A percentile compares a stretch with the other conserved stretches of the same genome.
Conservation (phyloP, 2,888 invertebrate genomes). For the Macropis europaea region DNA sequence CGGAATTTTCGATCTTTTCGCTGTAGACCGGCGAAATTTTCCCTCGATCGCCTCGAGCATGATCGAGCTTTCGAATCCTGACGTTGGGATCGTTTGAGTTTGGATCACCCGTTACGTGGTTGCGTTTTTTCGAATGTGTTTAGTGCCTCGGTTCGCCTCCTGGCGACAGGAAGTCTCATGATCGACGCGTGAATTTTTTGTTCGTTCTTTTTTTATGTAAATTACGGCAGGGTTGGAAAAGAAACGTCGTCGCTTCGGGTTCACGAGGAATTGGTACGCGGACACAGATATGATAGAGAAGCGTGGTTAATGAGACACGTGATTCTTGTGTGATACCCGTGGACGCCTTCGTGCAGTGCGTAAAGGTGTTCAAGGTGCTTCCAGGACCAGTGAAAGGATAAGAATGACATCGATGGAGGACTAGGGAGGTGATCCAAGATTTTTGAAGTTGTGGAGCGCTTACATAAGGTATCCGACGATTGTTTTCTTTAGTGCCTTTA, state of each 20-base stretch:
- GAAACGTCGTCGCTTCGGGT: background rate
- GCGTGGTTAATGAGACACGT: constrained; percentile 29
- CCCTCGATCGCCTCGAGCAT: background rate
- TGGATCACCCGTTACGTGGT: too few species aligned
- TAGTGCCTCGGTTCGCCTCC: too few species aligned
- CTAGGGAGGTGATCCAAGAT: constrained; percentile 14
- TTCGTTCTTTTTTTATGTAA: background rate
- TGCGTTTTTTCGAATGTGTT: too few species aligned
- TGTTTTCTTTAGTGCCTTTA: background rate
- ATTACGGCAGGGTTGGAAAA: background rate
- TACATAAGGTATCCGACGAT: constrained; percentile 13
- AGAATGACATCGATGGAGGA: constrained; percentile 17
- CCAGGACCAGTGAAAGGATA: constrained; percentile 28
- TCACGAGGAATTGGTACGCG: background rate
- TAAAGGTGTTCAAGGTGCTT: constrained; percentile 54
- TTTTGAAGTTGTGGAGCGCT: constrained; percentile 9
- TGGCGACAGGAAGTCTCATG: too few species aligned
- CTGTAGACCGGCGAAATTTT: background rate
- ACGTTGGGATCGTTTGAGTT: too few species aligned
- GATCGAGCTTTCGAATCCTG: background rate
- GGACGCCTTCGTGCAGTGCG: constrained; percentile 51
- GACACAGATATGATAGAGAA: constrained; percentile 21
- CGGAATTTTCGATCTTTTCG: background rate
- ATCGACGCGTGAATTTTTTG: background rate
- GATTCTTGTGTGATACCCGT: constrained; percentile 41